phyloP scores from a whole-genome alignment of 2,888 invertebrate species.

The Scaeva pyrastri region DNA sequence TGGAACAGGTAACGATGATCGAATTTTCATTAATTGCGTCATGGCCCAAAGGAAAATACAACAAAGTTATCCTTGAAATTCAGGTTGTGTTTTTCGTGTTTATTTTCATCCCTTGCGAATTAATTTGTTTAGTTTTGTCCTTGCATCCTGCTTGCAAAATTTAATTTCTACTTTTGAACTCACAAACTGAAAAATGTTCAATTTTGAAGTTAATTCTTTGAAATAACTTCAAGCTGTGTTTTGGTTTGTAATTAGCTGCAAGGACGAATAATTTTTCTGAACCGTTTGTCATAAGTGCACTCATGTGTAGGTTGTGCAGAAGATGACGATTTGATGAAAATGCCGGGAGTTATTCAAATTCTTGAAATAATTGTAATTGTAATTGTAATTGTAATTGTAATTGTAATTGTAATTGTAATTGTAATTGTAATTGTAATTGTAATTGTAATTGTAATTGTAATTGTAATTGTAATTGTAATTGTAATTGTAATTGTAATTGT shows the following conservation, averaged over 20 bases:
- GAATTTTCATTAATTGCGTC: slow-evolving; percentile 54
- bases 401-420: no score
- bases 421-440: no score
- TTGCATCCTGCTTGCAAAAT: background rate
- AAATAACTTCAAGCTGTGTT: background rate
- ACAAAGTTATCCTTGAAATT: background rate
- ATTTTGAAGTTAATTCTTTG: background rate
- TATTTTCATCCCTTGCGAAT: slow-evolving; percentile 39
- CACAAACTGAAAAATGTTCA: background rate
- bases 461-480: no score
- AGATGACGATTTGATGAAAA: no score
- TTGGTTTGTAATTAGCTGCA: background rate
- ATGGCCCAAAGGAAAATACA: slow-evolving; percentile 35
- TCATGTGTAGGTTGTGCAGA: no score
- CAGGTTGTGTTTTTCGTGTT: slow-evolving; percentile 20
- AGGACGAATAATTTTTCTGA: background rate
- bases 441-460: no score
- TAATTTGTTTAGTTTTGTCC: background rate
- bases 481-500: no score
- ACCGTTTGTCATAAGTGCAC: no score
- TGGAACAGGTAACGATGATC: slow-evolving; percentile 61
- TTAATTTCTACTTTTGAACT: background rate
- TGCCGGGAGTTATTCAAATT: no score
- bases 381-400: no score
- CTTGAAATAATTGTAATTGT: no score